These are phyloP conservation scores for Pseudeuparius sepicola DNA, from an alignment of 2,888 invertebrate genomes.

Conservation along the genomic window DNA sequence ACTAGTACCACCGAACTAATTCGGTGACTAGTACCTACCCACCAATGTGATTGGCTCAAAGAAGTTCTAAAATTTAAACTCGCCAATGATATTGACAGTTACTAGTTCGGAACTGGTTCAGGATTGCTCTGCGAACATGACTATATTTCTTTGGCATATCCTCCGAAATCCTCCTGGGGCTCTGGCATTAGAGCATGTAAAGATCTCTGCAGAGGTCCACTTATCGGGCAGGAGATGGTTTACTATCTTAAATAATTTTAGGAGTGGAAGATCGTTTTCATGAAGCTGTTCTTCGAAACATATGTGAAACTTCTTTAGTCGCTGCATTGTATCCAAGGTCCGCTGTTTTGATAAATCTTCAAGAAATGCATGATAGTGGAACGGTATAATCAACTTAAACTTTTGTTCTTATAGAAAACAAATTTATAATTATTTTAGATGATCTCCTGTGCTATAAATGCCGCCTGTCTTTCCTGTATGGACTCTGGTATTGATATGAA, in stretches of 20 bases:
- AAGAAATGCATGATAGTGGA: slow-evolving; percentile 78
- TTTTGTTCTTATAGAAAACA: slow-evolving; percentile 2
- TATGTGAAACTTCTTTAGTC: slow-evolving; percentile 64
- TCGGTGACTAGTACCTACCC: no score
- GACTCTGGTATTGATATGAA: slow-evolving; percentile 79
- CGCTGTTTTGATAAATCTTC: slow-evolving; percentile 66
- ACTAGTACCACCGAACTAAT: no score
- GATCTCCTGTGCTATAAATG: slow-evolving; percentile 72
- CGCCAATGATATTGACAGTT: no score
- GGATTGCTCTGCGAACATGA: no score
- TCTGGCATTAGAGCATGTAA: no score
- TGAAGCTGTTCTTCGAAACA: slow-evolving; percentile 65
- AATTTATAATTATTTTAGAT: slow-evolving; percentile 43
- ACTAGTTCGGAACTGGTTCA: no score
- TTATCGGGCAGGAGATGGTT: no score
- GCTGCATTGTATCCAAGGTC: slow-evolving; percentile 70
- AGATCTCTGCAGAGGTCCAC: no score
- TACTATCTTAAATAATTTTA: slow-evolving; percentile 33
- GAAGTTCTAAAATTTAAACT: no score
- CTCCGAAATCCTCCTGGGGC: no score
- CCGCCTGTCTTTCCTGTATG: slow-evolving; percentile 70
- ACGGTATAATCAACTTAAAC: slow-evolving; percentile 41
- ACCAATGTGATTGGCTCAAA: no score
- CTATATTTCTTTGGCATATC: no score
- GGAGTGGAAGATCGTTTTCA: slow-evolving; percentile 58